A percentile compares a stretch with the other conserved stretches of the same genome.
Conservation (phyloP, 2,113 vertebrate species). For the Peromyscus polionotus region DNA sequence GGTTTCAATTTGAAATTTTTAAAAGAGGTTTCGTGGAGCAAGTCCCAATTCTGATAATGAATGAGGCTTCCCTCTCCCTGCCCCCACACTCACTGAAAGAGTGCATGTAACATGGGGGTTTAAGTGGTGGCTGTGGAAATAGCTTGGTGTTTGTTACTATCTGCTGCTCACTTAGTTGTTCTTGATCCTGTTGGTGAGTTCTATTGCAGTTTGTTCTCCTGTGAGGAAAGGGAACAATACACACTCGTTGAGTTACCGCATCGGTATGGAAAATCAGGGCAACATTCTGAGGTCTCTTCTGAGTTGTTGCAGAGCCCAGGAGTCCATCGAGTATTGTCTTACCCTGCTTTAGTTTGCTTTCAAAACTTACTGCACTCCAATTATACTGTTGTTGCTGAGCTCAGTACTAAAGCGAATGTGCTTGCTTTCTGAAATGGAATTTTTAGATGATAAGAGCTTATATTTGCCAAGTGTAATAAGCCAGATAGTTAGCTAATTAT, state of each 20-base stretch:
- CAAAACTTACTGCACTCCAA: conserved; percentile 63
- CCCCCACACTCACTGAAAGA: background rate
- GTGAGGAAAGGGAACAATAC: conserved; percentile 67
- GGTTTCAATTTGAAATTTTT: conserved; percentile 37
- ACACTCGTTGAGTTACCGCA: conserved; percentile 58
- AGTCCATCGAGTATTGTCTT: conserved; percentile 25
- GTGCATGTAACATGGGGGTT: conserved; percentile 26
- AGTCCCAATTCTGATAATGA: conserved; percentile 26
- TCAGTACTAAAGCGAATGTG: conserved; percentile 65
- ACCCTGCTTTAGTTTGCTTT: conserved; percentile 72
- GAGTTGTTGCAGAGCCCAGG: conserved; percentile 45
- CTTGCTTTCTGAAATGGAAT: conserved; percentile 69
- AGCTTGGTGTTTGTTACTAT: conserved; percentile 26
- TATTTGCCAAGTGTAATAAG: conserved; percentile 71
- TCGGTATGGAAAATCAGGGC: conserved; percentile 62
- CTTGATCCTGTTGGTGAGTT: conserved; percentile 61
- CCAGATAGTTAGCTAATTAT: conserved; percentile 75
- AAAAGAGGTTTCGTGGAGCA: conserved; percentile 24
- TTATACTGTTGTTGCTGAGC: conserved; percentile 68
- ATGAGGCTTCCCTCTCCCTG: background rate
- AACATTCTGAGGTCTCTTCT: conserved; percentile 68
- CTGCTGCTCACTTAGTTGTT: conserved; percentile 62
- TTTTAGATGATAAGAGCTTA: conserved; percentile 68
- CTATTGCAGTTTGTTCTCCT: conserved; percentile 59
- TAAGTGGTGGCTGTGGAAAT: conserved; percentile 48